Percentiles rank a stretch among this genome's conserved stretches.
phyloP scores from a whole-genome alignment of 2,113 vertebrate genomes.

The Cryptomyrus ogoouensis region DNA sequence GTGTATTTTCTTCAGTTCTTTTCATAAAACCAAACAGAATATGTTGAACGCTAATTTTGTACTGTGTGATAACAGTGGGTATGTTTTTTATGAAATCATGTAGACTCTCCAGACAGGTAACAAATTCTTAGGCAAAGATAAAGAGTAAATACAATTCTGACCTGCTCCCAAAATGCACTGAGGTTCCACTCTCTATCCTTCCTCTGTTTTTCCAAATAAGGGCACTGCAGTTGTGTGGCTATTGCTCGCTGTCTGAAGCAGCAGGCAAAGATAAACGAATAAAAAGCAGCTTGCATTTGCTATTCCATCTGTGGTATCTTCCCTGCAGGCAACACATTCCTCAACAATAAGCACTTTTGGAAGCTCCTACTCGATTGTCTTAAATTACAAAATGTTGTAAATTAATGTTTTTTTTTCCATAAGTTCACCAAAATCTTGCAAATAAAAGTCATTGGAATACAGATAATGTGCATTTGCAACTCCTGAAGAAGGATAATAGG shows the following conservation, averaged over 20 bases:
- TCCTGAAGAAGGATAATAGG: not conserved
- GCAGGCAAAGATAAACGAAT: not conserved
- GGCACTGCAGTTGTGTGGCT: not conserved
- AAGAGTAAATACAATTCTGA: not conserved
- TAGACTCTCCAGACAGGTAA: not conserved
- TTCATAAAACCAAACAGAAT: not conserved
- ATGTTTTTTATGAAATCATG: not conserved
- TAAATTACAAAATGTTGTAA: not conserved
- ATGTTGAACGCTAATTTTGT: not conserved
- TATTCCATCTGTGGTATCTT: conserved; percentile 1
- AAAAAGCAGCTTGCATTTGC: not conserved
- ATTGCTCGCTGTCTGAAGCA: not conserved
- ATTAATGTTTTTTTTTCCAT: not conserved
- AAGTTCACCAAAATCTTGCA: not conserved
- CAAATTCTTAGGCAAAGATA: not conserved
- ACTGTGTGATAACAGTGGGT: not conserved
- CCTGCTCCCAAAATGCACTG: not conserved
- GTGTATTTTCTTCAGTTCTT: not conserved
- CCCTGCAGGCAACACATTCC: not conserved
- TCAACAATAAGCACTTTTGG: not conserved
- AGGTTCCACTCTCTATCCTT: not conserved
- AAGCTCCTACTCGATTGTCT: not conserved
- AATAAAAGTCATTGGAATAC: not conserved
- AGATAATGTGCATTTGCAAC: not conserved
- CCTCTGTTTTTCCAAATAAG: not conserved